phyloP scores from a whole-genome alignment of 2,113 vertebrate genomes.

The Peromyscus maniculatus region DNA sequence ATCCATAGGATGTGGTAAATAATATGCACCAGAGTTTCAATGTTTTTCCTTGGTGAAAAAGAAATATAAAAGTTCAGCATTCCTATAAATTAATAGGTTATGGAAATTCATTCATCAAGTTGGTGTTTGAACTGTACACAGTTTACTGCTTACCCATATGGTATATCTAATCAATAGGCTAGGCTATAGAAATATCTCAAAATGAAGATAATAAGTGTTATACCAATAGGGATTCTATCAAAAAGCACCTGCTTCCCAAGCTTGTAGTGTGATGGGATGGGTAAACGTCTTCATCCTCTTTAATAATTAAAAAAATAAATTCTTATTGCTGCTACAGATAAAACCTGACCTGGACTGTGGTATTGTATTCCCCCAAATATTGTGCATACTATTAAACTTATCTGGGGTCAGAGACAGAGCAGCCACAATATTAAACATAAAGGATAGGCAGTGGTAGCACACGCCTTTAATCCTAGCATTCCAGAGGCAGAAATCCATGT shows the following conservation, averaged over 20 bases:
- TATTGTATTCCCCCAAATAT: no score
- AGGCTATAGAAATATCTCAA: background rate
- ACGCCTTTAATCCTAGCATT: no score
- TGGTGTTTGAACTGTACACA: background rate
- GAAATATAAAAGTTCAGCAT: background rate
- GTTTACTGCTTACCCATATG: background rate
- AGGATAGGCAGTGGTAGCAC: no score
- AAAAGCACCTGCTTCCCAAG: background rate
- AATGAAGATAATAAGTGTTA: constrained; percentile 25
- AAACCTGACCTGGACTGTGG: background rate
- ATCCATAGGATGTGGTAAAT: background rate
- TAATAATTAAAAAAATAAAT: background rate
- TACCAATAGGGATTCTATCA: background rate
- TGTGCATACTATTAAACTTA: no score
- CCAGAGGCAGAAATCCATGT: no score
- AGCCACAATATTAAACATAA: no score
- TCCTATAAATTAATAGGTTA: background rate
- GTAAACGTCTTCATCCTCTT: background rate
- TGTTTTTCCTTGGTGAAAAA: background rate
- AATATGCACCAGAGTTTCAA: background rate
- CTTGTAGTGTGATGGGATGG: background rate
- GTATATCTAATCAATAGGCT: background rate
- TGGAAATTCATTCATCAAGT: background rate
- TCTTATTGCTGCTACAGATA: background rate
- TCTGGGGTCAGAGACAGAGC: no score